A percentile compares a stretch with the other conserved stretches of the same genome.
phyloP scores from a whole-genome alignment of 2,113 vertebrate species.

The Toxostoma redivivum region DNA sequence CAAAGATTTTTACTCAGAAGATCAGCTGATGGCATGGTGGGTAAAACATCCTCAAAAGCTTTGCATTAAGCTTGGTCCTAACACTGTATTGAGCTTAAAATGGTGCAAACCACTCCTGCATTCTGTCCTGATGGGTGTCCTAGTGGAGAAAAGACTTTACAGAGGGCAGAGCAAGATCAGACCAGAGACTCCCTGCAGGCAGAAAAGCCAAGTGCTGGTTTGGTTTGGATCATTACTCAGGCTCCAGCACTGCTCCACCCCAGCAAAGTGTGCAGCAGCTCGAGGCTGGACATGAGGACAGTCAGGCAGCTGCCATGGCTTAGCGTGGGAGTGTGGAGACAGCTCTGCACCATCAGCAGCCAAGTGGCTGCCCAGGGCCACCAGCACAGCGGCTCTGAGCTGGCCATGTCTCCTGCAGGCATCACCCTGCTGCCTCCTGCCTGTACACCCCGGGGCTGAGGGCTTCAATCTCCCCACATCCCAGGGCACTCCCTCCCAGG shows the following conservation, averaged over 20 bases:
- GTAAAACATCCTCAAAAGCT: not conserved
- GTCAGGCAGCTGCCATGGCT: not conserved
- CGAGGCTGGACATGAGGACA: not conserved
- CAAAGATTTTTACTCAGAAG: not conserved
- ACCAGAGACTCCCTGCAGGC: not conserved
- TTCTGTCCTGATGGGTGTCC: not conserved
- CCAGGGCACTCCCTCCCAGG: rapidly evolving
- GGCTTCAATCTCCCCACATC: not conserved
- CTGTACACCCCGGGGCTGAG: rapidly evolving
- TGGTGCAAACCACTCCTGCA: rapidly evolving
- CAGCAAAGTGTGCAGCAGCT: not conserved
- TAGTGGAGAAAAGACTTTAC: not conserved
- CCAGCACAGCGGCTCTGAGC: not conserved
- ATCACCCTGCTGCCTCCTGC: not conserved
- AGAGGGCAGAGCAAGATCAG: not conserved
- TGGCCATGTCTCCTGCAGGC: not conserved
- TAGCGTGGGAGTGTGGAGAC: not conserved
- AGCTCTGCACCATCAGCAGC: not conserved
- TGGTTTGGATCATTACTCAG: not conserved
- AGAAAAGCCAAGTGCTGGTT: not conserved
- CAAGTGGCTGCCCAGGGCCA: not conserved
- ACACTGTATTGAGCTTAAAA: not conserved
- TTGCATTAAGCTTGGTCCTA: not conserved
- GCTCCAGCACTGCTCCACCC: not conserved
- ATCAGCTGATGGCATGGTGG: not conserved